phyloP scores from a whole-genome alignment of 2,797 vertebrate species.

The Pseudochaenichthys georgianus region DNA sequence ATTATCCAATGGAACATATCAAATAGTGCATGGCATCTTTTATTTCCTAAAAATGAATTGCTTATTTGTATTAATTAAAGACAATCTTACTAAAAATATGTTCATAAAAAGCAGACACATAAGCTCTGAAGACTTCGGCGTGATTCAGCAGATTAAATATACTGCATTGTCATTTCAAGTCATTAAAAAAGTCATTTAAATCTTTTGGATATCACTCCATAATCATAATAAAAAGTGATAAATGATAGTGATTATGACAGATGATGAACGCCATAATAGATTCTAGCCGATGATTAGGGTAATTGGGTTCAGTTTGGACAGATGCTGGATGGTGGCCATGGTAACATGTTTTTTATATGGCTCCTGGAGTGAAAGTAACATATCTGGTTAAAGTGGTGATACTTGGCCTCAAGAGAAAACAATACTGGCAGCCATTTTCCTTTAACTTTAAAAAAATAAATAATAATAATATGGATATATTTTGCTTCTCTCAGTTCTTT shows the following conservation, averaged over 20 bases:
- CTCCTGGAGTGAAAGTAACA: too few relatives aligned
- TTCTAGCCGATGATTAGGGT: not conserved
- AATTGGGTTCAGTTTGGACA: not conserved
- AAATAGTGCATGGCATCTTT: not conserved
- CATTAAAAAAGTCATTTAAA: slow-evolving; percentile 4
- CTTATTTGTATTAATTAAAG: too few relatives aligned
- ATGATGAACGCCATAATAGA: not conserved
- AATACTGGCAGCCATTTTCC: not conserved
- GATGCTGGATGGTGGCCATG: not conserved
- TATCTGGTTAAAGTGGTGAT: too few relatives aligned
- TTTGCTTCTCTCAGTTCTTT: not conserved
- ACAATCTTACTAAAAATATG: not conserved
- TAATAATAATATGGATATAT: not conserved
- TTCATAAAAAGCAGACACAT: not conserved
- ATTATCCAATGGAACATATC: not conserved
- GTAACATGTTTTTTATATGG: not conserved
- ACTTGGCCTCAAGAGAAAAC: not conserved
- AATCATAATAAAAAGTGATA: slow-evolving; percentile 9
- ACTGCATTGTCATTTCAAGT: not conserved
- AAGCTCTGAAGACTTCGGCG: not conserved
- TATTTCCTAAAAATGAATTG: too few relatives aligned
- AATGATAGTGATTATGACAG: slow-evolving; percentile 1
- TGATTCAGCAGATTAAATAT: not conserved
- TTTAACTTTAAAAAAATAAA: not conserved
- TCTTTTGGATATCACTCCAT: slow-evolving; percentile 5